Conservation (phyloP, 1,140 invertebrate species). For the Drosophila sturtevanti region DNA sequence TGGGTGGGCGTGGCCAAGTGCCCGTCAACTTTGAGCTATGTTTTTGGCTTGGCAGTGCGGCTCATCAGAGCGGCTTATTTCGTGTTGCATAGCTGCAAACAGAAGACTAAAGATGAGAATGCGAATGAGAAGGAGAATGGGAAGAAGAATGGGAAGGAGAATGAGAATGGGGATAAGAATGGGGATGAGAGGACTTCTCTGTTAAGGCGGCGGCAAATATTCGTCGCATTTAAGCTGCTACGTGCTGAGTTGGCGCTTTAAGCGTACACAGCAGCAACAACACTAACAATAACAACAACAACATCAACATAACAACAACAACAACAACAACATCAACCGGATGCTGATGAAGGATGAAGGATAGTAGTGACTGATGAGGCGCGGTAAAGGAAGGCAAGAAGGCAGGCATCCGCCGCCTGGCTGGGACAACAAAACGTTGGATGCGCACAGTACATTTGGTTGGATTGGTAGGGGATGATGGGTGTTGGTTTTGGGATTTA, state of each 20-base stretch:
- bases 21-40: neutral
- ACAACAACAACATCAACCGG: neutral
- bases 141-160: neutral
- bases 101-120: neutral
- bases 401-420: no score
- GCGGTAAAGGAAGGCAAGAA: neutral
- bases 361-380: slow-evolving; percentile 4
- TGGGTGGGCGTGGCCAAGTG: neutral
- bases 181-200: neutral
- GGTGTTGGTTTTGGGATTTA: neutral
- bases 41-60: neutral
- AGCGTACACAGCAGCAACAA: no score
- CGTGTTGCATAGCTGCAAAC: neutral
- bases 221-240: slow-evolving; percentile 1
- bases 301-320: neutral
- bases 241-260: neutral
- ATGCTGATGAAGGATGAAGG: slow-evolving; percentile 1
- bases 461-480: no score
- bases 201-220: neutral
- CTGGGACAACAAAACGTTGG: no score
- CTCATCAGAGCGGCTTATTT: neutral
- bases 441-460: no score
- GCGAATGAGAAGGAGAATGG: neutral
- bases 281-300: neutral
- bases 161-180: no score